Base-by-base conservation (phyloP, 1,140 invertebrate species). In the Apis laboriosa region DNA sequence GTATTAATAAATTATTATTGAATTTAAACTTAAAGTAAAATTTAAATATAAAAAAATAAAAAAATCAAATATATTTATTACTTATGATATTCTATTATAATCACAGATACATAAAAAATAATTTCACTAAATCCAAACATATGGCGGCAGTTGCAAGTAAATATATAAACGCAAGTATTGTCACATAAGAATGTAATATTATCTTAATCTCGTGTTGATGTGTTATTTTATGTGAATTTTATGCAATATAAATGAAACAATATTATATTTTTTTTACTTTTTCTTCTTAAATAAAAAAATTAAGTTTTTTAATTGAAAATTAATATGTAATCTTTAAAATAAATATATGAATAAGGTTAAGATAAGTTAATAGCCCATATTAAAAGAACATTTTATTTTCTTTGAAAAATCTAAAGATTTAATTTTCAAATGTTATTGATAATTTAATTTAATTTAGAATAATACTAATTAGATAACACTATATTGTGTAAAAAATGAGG, bases 401-500 rank as follows among this genome's bases (percentile, higher is more conserved):
- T 12, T 34, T 55, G 1, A 2, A 13, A 11, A 15, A 0, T 12
- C 3, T 4, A 56, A 28, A 55, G 9, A 75, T 43, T 49, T 28
- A 1, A 73, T 58, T 21, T 68, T 68, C 53, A 63, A 53, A 13
- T 76, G 34, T 68, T 67, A 51, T 60, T 60, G 4, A 68, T 24
- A 60, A n/a, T 67, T 58, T 81, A 60, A 13, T 76, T 76, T 15
- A 13, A n/a, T 28, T 73, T 9, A 43, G 19, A 76, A 64, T 4
- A 34, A 51, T 12, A 11, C 17, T 77, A 56, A 19, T 68, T 28
- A 63, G 56, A 8, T 56, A 64, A 43, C 8, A 1, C 21, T 75
- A 68, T 43, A 24, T 80, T 73, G 55, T 55, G 21, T n/a, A 24
- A 93, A 77, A 43, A 77, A 95, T 94, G 94, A 92, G 91, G 73